Percentiles rank a stretch among this genome's conserved stretches.
These are phyloP conservation scores for Clavelina lepadiformis DNA, from an alignment of 23 tunicate genomes.

Conservation along the genomic window DNA sequence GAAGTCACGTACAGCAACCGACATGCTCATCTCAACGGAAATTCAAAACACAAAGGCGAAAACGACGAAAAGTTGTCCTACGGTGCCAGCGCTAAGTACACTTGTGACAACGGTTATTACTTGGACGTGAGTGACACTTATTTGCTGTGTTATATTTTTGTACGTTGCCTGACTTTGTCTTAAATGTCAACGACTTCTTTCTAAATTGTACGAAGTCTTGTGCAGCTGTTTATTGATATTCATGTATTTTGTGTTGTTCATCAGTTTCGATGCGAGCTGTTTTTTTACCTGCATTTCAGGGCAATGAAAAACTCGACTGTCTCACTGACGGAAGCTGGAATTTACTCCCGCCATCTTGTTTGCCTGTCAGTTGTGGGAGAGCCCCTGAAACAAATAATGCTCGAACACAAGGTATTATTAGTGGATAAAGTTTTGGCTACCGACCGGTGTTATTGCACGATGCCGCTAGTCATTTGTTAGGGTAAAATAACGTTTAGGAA, in stretches of 20 bases:
- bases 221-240: too few species aligned
- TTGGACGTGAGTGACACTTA: slow-evolving; percentile 21
- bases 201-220: too few species aligned
- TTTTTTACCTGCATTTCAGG: too few species aligned
- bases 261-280: too few species aligned
- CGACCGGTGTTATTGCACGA: too few species aligned
- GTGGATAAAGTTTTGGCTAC: not conserved
- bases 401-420: slow-evolving; percentile 5
- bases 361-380: slow-evolving; percentile 44
- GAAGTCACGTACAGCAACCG: not conserved
- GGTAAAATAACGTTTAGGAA: too few species aligned
- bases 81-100: slow-evolving; percentile 33
- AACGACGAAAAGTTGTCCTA: not conserved
- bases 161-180: too few species aligned
- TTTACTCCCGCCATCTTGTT: slow-evolving; percentile 32
- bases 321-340: slow-evolving; percentile 53
- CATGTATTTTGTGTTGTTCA: too few species aligned
- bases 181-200: too few species aligned
- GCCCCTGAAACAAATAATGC: slow-evolving; percentile 26
- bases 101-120: slow-evolving; percentile 35
- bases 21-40: not conserved
- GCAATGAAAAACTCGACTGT: slow-evolving; percentile 25
- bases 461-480: too few species aligned
- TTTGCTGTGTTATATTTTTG: too few species aligned
- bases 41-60: not conserved